Percentiles rank a stretch among this genome's conserved stretches.
These are phyloP conservation scores for Elysia crispata DNA, from an alignment of 2,888 invertebrate species.

Conservation along the genomic window DNA sequence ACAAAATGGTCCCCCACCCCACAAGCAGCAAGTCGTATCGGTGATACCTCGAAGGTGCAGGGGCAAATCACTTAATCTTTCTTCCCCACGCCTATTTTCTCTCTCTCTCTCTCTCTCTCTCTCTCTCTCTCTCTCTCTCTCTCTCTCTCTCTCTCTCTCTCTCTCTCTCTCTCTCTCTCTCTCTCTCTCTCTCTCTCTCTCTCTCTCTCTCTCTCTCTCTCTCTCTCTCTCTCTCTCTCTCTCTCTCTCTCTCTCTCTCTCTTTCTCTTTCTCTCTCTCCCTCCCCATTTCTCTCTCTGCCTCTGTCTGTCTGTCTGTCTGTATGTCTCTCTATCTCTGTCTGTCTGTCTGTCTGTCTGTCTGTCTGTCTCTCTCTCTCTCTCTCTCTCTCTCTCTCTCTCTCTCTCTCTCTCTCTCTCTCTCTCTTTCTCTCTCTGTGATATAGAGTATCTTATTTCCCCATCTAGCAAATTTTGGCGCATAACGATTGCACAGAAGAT, in stretches of 20 bases:
- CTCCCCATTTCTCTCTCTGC: too few relatives aligned
- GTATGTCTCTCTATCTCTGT: neutral
- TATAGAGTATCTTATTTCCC: too few relatives aligned
- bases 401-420: neutral
- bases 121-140: slow-evolving; percentile 1
- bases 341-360: slow-evolving; percentile 17
- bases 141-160: slow-evolving; percentile 30
- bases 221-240: slow-evolving; percentile 5
- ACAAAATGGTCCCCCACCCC: too few relatives aligned
- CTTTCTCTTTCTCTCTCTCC: neutral
- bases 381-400: slow-evolving; percentile 32
- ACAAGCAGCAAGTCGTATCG: too few relatives aligned
- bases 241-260: slow-evolving; percentile 32
- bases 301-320: too few relatives aligned
- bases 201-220: slow-evolving; percentile 25
- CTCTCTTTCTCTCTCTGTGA: too few relatives aligned
- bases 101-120: slow-evolving; percentile 28
- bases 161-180: neutral
- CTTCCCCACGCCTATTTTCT: neutral
- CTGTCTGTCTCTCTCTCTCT: neutral
- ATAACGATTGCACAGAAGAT: too few relatives aligned
- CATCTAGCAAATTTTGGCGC: too few relatives aligned
- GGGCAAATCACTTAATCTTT: neutral
- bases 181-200: neutral
- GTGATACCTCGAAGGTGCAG: neutral